Evolutionary conservation across 2,113 vertebrate genomes (phyloP).

Genomic region (Ptilonorhynchus violaceus): DNA sequence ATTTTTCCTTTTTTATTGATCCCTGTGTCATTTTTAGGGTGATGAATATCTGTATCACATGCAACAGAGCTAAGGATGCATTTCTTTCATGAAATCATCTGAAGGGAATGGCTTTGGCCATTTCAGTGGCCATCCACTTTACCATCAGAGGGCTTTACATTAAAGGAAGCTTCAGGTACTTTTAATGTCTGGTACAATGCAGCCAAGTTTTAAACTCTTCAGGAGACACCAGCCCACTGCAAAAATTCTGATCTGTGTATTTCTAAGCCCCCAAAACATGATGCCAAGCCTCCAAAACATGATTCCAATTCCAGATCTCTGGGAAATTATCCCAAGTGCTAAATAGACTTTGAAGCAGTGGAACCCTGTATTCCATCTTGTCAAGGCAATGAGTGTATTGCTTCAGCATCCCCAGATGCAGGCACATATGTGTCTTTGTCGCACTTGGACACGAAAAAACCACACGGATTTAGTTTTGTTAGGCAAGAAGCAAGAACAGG

Average conservation of each 20-base stretch:
- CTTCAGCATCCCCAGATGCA: neutral
- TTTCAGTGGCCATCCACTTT: neutral
- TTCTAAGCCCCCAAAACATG: neutral
- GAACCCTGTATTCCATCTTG: neutral
- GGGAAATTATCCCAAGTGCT: neutral
- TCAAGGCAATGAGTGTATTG: neutral
- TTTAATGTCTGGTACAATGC: neutral
- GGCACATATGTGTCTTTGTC: neutral
- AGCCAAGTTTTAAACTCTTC: neutral
- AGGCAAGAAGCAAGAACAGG: too few relatives aligned
- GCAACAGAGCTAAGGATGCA: constrained; percentile 22
- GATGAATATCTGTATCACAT: constrained; percentile 52
- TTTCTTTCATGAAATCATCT: constrained; percentile 26
- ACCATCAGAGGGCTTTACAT: constrained; percentile 6
- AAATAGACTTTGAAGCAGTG: neutral
- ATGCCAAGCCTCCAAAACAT: neutral
- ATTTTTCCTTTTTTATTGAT: constrained; percentile 71
- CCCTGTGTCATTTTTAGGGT: constrained; percentile 53
- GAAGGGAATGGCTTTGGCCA: constrained; percentile 4
- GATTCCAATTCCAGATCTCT: neutral
- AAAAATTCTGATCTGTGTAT: neutral
- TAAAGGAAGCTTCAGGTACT: neutral
- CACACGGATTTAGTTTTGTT: too few relatives aligned
- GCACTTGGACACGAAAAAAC: too few relatives aligned
- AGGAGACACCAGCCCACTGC: neutral